phyloP scores from a whole-genome alignment of 2,888 invertebrate species.

The Actias luna region DNA sequence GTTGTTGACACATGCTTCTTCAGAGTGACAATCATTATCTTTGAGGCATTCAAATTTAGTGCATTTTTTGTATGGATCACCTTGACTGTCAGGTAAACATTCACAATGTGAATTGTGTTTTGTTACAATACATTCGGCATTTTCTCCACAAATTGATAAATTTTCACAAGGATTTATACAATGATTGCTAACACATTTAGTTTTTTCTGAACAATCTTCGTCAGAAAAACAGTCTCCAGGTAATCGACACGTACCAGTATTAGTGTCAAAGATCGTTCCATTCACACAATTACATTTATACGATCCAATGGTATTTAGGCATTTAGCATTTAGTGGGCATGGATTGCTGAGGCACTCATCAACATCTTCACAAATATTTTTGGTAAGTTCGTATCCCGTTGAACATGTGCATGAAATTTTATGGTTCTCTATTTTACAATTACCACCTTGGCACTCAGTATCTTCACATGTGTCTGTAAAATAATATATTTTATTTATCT shows the following conservation, averaged over 20 bases:
- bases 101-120: constrained; percentile 87
- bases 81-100: constrained; percentile 88
- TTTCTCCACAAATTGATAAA: constrained; percentile 85
- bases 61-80: constrained; percentile 89
- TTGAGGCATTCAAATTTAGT: constrained; percentile 88
- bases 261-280: constrained; percentile 90
- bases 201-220: constrained; percentile 89
- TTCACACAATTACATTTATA: constrained; percentile 89
- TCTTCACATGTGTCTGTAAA: constrained; percentile 88
- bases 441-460: constrained; percentile 90
- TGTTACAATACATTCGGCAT: constrained; percentile 87
- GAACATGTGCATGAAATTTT: constrained; percentile 88
- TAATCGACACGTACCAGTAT: constrained; percentile 86
- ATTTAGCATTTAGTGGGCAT: constrained; percentile 89
- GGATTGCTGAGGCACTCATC: constrained; percentile 90
- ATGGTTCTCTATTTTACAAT: constrained; percentile 88
- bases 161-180: constrained; percentile 90
- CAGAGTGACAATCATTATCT: constrained; percentile 87
- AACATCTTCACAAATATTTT: constrained; percentile 88
- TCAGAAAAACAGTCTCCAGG: constrained; percentile 92
- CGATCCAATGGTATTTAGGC: constrained; percentile 90
- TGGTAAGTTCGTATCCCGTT: constrained; percentile 85
- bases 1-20: constrained; percentile 89
- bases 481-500: neutral
- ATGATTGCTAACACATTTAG: constrained; percentile 87